Conservation (phyloP, 2,888 invertebrate species). For the Caenorhabditis parvicauda region DNA sequence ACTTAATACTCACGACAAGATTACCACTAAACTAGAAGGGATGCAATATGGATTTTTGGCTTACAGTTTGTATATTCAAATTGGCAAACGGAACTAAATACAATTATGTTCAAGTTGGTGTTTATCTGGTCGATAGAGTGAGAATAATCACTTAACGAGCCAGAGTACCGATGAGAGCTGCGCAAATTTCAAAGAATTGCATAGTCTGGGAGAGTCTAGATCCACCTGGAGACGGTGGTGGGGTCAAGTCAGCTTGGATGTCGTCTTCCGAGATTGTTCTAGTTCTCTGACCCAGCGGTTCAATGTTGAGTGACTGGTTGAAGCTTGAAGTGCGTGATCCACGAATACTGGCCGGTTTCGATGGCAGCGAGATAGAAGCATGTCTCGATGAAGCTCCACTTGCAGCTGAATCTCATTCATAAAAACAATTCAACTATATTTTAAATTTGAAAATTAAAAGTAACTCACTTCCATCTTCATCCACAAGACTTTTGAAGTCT, state of each 20-base stretch:
- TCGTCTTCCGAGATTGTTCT: not conserved
- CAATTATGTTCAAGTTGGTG: no score
- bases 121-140: no score
- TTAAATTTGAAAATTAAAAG: not conserved
- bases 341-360: conserved; percentile 51
- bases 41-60: no score
- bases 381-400: conserved; percentile 58
- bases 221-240: conserved; percentile 52
- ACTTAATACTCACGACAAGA: no score
- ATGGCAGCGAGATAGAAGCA: conserved; percentile 61
- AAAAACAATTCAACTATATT: not conserved
- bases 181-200: conserved; percentile 99
- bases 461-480: conserved; percentile 59
- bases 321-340: conserved; percentile 54
- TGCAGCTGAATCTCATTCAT: conserved; percentile 34
- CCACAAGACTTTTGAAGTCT: conserved; percentile 85
- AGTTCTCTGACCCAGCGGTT: conserved; percentile 22
- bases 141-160: conserved; percentile 75
- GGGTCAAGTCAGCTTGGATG: conserved; percentile 42
- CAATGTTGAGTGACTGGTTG: conserved; percentile 45
- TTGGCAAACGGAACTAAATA: no score
- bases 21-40: no score
- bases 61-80: no score
- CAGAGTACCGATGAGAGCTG: conserved; percentile 92
- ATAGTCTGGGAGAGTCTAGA: conserved; percentile 81